Conservation (phyloP, 35 echinoderm and acorn worm species). For the Ophioderma brevispina region DNA sequence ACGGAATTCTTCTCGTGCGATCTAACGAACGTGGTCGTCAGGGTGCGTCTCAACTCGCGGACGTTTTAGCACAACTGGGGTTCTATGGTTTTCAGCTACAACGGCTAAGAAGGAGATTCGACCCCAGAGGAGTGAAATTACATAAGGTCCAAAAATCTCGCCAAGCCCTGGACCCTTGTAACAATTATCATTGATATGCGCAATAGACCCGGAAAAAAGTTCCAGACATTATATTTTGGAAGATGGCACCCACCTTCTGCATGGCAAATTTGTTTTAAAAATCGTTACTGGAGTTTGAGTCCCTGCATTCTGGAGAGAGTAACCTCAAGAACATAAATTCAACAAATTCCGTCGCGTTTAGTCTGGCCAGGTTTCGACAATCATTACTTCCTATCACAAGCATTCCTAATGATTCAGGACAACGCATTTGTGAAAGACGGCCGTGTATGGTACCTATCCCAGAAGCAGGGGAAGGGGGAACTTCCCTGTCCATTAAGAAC, state of each 20-base stretch:
- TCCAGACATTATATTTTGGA: constrained; percentile 62
- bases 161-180: constrained; percentile 59
- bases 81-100: constrained; percentile 52
- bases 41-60: constrained; percentile 29
- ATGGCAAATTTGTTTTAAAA: constrained; percentile 22
- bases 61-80: constrained; percentile 65
- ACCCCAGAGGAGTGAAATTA: constrained; percentile 20
- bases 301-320: constrained; percentile 32
- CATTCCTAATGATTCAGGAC: constrained; percentile 48
- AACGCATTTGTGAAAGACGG: constrained; percentile 44
- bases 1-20: constrained; percentile 56
- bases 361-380: constrained; percentile 60
- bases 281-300: not conserved
- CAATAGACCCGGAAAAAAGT: constrained; percentile 30
- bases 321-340: constrained; percentile 58
- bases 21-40: constrained; percentile 38
- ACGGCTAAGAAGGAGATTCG: constrained; percentile 51
- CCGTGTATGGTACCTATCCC: constrained; percentile 57
- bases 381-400: constrained; percentile 66
- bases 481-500: constrained; percentile 37
- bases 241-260: constrained; percentile 69
- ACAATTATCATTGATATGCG: constrained; percentile 69
- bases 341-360: constrained; percentile 44
- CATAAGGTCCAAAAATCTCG: constrained; percentile 33
- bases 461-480: constrained; percentile 65